Conservation (phyloP, 2,113 vertebrate genomes). For the Mobula birostris region DNA sequence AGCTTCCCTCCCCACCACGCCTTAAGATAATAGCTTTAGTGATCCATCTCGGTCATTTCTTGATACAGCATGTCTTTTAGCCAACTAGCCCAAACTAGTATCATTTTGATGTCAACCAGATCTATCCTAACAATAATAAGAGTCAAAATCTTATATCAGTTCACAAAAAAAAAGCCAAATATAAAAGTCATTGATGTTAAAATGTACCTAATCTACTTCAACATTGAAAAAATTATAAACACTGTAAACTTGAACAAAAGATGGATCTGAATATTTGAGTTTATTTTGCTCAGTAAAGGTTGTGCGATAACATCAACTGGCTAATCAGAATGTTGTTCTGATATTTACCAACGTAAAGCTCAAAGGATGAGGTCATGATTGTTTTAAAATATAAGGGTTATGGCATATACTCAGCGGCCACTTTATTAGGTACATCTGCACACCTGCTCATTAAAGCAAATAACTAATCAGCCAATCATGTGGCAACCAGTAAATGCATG, state of each 20-base stretch:
- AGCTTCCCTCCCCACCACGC: too few relatives aligned
- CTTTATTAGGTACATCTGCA: too few relatives aligned
- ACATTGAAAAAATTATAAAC: too few relatives aligned
- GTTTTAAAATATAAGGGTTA: neutral
- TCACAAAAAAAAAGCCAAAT: neutral
- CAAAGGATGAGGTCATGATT: neutral
- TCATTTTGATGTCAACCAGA: too few relatives aligned
- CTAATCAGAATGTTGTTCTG: neutral
- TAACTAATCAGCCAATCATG: too few relatives aligned
- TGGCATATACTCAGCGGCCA: neutral
- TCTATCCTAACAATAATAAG: neutral
- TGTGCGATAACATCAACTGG: neutral
- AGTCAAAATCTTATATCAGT: neutral
- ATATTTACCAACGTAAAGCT: neutral
- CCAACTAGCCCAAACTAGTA: too few relatives aligned
- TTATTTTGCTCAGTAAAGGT: neutral
- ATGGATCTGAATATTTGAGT: neutral
- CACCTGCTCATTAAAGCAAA: too few relatives aligned
- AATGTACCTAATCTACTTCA: neutral
- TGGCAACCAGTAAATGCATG: too few relatives aligned
- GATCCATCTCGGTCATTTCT: too few relatives aligned
- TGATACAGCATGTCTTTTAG: too few relatives aligned
- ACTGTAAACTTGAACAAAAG: neutral
- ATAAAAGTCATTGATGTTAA: neutral
- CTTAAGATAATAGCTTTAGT: too few relatives aligned